Conservation (phyloP, 2,113 vertebrate species). For the Semicossyphus pulcher region DNA sequence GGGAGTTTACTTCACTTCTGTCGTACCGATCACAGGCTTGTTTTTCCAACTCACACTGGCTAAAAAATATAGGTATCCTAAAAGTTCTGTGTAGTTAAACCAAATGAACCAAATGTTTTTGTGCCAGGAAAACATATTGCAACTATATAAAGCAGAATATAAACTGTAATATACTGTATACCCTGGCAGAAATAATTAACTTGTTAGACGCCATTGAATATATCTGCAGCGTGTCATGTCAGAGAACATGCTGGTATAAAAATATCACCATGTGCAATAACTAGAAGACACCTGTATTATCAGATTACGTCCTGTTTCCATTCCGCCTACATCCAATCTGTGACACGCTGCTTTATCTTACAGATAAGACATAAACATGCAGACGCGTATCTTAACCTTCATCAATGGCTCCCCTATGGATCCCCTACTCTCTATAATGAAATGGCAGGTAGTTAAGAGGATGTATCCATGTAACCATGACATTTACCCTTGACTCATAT, state of each 20-base stretch:
- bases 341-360: constrained; percentile 10
- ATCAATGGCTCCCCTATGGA: background rate
- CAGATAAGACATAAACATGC: constrained; percentile 2
- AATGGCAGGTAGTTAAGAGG: constrained; percentile 28
- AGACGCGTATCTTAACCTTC: background rate
- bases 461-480: constrained; percentile 13
- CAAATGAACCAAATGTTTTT: background rate
- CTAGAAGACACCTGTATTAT: constrained; percentile 15
- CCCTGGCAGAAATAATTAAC: background rate
- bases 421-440: constrained; percentile 8
- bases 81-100: background rate
- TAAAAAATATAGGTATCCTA: background rate
- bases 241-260: no score
- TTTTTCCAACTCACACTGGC: background rate
- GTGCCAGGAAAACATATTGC: background rate
- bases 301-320: constrained; percentile 11
- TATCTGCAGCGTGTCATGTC: constrained; percentile 4
- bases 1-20: background rate
- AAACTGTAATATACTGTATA: background rate
- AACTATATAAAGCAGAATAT: background rate
- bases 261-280: background rate
- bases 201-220: background rate
- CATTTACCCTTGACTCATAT: constrained; percentile 34
- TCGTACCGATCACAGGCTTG: background rate
- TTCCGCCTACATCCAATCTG: constrained; percentile 12